phyloP scores from a whole-genome alignment of 37 sponge, comb jelly and placozoan genomes.

The Bolinopsis microptera region DNA sequence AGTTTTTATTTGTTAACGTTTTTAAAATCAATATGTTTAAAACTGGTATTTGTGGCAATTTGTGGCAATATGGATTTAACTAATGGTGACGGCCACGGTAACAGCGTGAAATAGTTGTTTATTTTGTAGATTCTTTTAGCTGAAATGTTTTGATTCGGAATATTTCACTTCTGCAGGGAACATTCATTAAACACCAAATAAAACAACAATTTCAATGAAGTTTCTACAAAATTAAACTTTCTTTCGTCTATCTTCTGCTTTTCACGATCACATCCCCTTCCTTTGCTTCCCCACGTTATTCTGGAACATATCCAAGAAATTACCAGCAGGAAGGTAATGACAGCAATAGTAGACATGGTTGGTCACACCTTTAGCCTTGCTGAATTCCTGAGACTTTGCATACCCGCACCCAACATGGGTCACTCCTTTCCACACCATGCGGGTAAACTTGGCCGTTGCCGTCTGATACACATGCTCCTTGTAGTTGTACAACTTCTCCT shows the following conservation, averaged over 20 bases:
- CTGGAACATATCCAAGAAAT: neutral
- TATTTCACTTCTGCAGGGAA: no score
- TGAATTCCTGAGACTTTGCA: neutral
- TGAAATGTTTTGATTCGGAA: no score
- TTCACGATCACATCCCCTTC: no score
- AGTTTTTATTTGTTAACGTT: no score
- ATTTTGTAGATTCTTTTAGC: no score
- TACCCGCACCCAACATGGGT: neutral
- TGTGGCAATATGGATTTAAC: neutral
- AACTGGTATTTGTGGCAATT: constrained; percentile 64
- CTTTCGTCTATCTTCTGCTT: neutral
- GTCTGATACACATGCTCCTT: neutral
- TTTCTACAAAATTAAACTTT: neutral
- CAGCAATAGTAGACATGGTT: neutral
- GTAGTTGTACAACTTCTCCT: neutral
- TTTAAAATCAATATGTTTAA: no score
- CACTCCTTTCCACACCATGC: neutral
- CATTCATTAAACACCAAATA: constrained; percentile 70
- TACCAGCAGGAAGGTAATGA: neutral
- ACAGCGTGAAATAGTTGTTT: no score
- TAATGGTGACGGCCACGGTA: no score
- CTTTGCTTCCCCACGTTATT: neutral
- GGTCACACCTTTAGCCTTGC: neutral
- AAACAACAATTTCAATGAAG: neutral
- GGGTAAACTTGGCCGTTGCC: neutral